A percentile compares a stretch with the other conserved stretches of the same genome.
Conservation (phyloP, 2,797 vertebrate species). For the Leptoclinus maculatus region DNA sequence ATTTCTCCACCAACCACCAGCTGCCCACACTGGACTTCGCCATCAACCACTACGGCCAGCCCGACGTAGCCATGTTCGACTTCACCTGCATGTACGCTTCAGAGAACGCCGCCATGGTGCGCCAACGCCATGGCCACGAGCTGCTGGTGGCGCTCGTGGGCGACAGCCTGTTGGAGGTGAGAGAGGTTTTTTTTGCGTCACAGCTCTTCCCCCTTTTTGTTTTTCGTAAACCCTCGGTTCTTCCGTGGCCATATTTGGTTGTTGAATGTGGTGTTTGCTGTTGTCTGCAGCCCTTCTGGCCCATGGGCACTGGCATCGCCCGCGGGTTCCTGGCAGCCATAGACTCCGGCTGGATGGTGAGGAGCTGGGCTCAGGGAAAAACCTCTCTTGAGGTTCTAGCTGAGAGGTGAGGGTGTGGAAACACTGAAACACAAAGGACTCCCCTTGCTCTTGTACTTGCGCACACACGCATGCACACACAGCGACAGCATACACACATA, state of each 20-base stretch:
- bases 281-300: constrained; percentile 93
- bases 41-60: constrained; percentile 99
- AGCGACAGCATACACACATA: background rate
- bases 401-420: constrained; percentile 89
- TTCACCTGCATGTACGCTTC: constrained; percentile 99
- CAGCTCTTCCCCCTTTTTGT: background rate
- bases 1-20: constrained; percentile 97
- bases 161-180: constrained; percentile 96
- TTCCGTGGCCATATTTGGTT: constrained; percentile 58
- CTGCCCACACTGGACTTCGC: constrained; percentile 95
- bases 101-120: constrained; percentile 94
- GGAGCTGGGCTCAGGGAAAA: constrained; percentile 94
- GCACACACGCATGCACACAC: background rate
- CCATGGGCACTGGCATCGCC: constrained; percentile 99
- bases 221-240: background rate
- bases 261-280: constrained; percentile 40
- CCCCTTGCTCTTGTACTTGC: background rate
- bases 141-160: constrained; percentile 94
- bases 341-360: constrained; percentile 99
- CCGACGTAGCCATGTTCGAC: constrained; percentile 99
- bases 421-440: constrained; percentile 37
- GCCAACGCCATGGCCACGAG: constrained; percentile 91
- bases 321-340: constrained; percentile 97
- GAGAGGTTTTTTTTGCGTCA: constrained; percentile 16
- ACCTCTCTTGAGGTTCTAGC: constrained; percentile 93